Conservation (phyloP, 2,888 invertebrate species). For the Aethes cnicana region DNA sequence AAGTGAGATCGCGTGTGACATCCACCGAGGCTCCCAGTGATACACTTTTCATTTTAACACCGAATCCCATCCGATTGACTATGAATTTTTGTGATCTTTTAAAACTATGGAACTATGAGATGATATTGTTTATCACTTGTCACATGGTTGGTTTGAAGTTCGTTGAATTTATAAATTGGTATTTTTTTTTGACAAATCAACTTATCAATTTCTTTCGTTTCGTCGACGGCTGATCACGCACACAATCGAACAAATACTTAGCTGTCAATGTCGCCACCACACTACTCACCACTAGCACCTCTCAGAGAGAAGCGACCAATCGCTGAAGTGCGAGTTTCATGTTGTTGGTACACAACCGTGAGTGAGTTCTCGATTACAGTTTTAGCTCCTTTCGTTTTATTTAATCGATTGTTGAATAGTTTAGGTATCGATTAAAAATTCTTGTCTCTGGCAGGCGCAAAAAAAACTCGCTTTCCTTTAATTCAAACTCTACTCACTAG, state of each 20-base stretch:
- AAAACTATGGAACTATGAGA: conserved; percentile 42
- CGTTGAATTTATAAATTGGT: conserved; percentile 51
- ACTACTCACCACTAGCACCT: too few relatives aligned
- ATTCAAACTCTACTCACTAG: too few relatives aligned
- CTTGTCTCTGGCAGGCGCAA: conserved; percentile 28
- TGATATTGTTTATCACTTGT: conserved; percentile 48
- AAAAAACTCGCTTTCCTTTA: too few relatives aligned
- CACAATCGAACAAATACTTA: conserved; percentile 42
- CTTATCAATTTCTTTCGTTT: conserved; percentile 60
- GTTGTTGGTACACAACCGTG: conserved; percentile 3
- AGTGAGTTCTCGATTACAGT: conserved; percentile 19
- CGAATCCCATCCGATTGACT: conserved; percentile 41
- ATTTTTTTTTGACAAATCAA: conserved; percentile 65
- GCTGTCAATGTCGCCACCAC: conserved; percentile 36
- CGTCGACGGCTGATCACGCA: conserved; percentile 39
- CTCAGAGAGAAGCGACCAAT: conserved; percentile 42
- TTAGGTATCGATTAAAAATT: conserved; percentile 4
- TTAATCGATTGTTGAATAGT: conserved; percentile 7
- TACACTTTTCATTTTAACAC: conserved; percentile 49
- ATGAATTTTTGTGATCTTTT: conserved; percentile 41
- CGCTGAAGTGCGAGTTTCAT: conserved; percentile 20
- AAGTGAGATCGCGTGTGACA: conserved; percentile 59
- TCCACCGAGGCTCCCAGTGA: conserved; percentile 55
- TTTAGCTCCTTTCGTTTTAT: neutral
- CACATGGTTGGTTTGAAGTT: conserved; percentile 46